phyloP scores from a whole-genome alignment of 2,113 vertebrate genomes.

The Myotis lucifugus region DNA sequence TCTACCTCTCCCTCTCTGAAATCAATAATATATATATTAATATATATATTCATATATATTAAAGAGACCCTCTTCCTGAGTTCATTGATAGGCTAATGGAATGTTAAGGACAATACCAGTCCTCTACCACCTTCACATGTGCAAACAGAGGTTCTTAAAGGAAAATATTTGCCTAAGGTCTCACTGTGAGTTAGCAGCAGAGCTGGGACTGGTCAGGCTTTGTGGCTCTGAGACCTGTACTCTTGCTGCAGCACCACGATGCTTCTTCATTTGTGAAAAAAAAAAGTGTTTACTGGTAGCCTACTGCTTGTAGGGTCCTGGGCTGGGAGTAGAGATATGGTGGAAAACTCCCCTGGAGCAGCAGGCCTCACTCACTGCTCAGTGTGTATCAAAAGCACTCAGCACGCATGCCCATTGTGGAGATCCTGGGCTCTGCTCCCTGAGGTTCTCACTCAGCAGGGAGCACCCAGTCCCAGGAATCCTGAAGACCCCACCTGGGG shows the following conservation, averaged over 20 bases:
- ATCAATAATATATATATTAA: too few species aligned
- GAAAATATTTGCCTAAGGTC: not conserved
- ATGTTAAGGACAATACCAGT: not conserved
- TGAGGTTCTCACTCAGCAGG: slow-evolving; percentile 7
- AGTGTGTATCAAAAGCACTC: not conserved
- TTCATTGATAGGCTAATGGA: not conserved
- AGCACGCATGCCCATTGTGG: not conserved
- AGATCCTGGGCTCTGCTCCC: not conserved
- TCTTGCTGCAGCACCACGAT: not conserved
- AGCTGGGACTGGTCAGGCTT: not conserved
- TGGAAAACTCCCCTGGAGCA: not conserved
- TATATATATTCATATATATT: too few species aligned
- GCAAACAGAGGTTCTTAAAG: slow-evolving; percentile 18
- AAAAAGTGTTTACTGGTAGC: not conserved
- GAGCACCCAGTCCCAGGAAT: not conserved
- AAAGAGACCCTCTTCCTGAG: slow-evolving; percentile 15
- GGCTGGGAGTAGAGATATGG: not conserved
- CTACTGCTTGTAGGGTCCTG: not conserved
- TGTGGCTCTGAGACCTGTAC: not conserved
- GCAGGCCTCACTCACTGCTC: not conserved
- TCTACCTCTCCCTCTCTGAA: too few species aligned
- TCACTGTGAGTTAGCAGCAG: not conserved
- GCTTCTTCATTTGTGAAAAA: not conserved
- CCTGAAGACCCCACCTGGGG: not conserved
- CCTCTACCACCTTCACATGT: not conserved